Evolutionary conservation across 1,140 invertebrate genomes (phyloP).

Genomic region (Nomia melanderi): DNA sequence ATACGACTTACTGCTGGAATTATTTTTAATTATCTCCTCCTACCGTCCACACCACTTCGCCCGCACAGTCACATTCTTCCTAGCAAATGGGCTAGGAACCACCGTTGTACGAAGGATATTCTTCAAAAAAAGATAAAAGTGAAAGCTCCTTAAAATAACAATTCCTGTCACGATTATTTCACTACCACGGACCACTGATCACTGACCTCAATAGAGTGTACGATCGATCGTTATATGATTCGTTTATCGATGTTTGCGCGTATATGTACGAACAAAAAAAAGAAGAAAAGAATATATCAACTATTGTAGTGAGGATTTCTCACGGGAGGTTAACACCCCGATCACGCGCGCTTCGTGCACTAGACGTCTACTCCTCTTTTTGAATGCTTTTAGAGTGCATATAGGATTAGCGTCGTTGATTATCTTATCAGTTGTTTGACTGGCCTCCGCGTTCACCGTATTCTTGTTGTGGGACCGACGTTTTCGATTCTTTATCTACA

Average conservation of each 20-base stretch:
- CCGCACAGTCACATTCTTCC: not conserved
- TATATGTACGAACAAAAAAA: not conserved
- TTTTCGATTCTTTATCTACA: not conserved
- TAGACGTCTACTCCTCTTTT: not conserved
- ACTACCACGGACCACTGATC: not conserved
- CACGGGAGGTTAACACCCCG: not conserved
- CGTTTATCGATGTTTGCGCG: not conserved
- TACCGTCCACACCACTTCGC: not conserved
- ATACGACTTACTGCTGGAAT: not conserved
- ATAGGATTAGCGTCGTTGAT: not conserved
- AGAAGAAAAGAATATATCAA: too few relatives aligned
- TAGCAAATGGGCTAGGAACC: not conserved
- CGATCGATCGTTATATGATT: not conserved
- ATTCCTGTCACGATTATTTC: conserved; percentile 9
- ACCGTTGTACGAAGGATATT: too few relatives aligned
- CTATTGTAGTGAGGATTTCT: not conserved
- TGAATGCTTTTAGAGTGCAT: not conserved
- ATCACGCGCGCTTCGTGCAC: not conserved
- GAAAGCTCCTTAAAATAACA: conserved; percentile 6
- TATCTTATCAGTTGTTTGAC: conserved; percentile 28
- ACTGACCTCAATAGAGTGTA: not conserved
- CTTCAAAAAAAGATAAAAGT: not conserved
- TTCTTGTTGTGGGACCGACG: not conserved
- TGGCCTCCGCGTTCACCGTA: not conserved
- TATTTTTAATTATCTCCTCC: not conserved